A percentile compares a stretch with the other conserved stretches of the same genome.
Evolutionary conservation across 2,113 vertebrate genomes (phyloP).

Genomic region (Delphinapterus leucas): DNA sequence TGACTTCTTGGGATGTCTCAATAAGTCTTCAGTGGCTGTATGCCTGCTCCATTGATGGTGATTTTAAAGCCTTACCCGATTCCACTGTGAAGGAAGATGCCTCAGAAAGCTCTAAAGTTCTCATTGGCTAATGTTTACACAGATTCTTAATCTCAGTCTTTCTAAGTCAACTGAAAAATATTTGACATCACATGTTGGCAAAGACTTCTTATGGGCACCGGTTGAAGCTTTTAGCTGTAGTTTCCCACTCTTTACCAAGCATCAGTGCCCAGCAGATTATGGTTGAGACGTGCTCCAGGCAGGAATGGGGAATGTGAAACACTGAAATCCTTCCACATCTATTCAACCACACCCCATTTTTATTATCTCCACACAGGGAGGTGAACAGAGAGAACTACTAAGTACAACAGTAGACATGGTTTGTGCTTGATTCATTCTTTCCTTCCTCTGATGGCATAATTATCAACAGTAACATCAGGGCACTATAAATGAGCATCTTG

Average conservation of each 20-base stretch:
- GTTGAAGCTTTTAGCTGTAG: not conserved
- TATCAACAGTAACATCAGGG: not conserved
- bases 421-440: slow-evolving; percentile 6
- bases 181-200: not conserved
- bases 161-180: slow-evolving; percentile 29
- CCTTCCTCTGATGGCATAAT: not conserved
- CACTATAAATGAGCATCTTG: not conserved
- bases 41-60: not conserved
- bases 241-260: not conserved
- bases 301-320: not conserved
- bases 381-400: not conserved
- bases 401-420: not conserved
- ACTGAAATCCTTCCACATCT: not conserved
- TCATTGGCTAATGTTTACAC: not conserved
- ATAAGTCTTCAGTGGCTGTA: not conserved
- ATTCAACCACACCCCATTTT: not conserved
- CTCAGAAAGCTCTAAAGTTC: not conserved
- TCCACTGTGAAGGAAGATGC: not conserved
- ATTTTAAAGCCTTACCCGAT: slow-evolving; percentile 17
- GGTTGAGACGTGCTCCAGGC: not conserved
- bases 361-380: not conserved
- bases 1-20: not conserved
- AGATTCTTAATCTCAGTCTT: not conserved
- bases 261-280: not conserved
- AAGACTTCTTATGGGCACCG: not conserved